These are phyloP conservation scores for Oceanodroma leucorhoa DNA, from an alignment of 2,797 vertebrate genomes.

Conservation along the genomic window DNA sequence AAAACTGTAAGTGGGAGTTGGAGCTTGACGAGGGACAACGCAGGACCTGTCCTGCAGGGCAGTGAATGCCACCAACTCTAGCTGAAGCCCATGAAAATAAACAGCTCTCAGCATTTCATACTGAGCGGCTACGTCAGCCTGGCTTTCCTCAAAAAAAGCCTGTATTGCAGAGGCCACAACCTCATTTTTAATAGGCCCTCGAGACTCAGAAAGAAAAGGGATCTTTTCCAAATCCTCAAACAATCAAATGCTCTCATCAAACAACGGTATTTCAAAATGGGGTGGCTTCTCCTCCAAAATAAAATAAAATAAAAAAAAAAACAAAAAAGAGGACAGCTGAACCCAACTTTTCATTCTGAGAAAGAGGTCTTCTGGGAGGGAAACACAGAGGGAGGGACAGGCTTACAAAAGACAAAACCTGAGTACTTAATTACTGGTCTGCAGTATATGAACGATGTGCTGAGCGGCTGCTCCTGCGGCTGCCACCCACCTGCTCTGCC, in stretches of 20 bases:
- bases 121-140: not conserved
- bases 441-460: rapidly evolving
- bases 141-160: not conserved
- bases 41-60: not conserved
- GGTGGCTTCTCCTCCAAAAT: not conserved
- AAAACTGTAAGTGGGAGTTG: not conserved
- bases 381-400: not conserved
- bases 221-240: not conserved
- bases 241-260: not conserved
- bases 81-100: not conserved
- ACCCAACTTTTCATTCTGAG: not conserved
- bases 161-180: not conserved
- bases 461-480: too few species aligned
- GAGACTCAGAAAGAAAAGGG: not conserved
- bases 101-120: not conserved
- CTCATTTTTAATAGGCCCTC: not conserved
- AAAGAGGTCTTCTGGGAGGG: not conserved
- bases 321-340: not conserved
- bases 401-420: not conserved
- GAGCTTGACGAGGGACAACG: not conserved
- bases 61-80: not conserved
- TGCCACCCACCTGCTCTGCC: not conserved
- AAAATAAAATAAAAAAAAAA: not conserved
- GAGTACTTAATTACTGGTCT: not conserved
- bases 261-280: not conserved